Evolutionary conservation across 1,140 invertebrate species (phyloP).

Genomic region (Meloidogyne hapla): DNA sequence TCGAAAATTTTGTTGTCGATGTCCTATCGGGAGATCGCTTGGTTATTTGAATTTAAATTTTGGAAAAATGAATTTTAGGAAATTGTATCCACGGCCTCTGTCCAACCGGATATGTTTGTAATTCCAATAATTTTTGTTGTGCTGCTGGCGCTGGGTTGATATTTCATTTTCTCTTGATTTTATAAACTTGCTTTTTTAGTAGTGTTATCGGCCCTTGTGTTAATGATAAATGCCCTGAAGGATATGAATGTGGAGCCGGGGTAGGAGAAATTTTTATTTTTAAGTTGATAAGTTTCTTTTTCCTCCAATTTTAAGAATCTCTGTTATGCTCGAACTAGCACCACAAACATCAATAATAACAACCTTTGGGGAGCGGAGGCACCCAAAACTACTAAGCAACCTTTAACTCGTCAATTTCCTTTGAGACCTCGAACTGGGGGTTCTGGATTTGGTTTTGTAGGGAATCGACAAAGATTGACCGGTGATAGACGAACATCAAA

Average conservation of each 20-base stretch:
- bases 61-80: neutral
- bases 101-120: conserved; percentile 33
- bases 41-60: conserved; percentile 18
- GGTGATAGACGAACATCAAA: neutral
- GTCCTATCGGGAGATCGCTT: conserved; percentile 34
- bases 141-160: conserved; percentile 12
- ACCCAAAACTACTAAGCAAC: neutral
- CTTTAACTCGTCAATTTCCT: neutral
- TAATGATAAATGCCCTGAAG: conserved; percentile 22
- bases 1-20: conserved; percentile 46
- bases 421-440: neutral
- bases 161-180: neutral
- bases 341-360: neutral
- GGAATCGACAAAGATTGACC: neutral
- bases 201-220: conserved; percentile 19
- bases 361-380: neutral
- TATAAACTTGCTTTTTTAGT: neutral
- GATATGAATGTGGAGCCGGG: conserved; percentile 18
- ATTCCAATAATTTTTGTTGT: conserved; percentile 27
- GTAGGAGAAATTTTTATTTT: neutral
- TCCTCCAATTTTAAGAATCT: neutral
- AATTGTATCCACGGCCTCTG: conserved; percentile 42
- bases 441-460: conserved; percentile 2
- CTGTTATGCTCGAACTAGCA: conserved; percentile 2
- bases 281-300: neutral